These are phyloP conservation scores for Lithophane socia DNA, from an alignment of 2,888 invertebrate species.

Conservation along the genomic window DNA sequence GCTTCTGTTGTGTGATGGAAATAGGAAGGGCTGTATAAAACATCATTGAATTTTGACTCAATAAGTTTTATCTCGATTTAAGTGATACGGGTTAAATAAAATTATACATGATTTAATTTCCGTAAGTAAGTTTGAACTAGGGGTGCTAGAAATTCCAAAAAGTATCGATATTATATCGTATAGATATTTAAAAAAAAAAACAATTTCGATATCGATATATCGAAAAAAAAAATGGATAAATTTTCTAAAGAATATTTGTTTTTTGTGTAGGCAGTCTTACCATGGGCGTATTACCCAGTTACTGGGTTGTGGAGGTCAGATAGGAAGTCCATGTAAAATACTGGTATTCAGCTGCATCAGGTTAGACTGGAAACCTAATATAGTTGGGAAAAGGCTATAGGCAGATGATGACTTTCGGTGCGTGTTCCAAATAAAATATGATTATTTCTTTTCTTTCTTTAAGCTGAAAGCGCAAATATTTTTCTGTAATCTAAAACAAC, in stretches of 20 bases:
- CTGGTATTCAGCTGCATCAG: background rate
- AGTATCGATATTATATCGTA: too few species aligned
- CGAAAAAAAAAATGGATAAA: too few species aligned
- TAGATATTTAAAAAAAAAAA: too few species aligned
- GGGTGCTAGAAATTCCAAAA: too few species aligned
- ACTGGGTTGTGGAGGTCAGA: too few species aligned
- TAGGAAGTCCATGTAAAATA: background rate
- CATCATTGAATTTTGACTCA: background rate
- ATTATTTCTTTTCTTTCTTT: too few species aligned
- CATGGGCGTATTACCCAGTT: too few species aligned
- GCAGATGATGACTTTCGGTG: background rate
- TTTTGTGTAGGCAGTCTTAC: background rate
- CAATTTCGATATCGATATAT: too few species aligned
- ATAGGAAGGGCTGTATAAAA: background rate
- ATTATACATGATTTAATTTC: too few species aligned
- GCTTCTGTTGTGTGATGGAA: background rate
- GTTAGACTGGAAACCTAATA: background rate
- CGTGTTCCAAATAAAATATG: background rate
- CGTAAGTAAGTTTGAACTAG: too few species aligned
- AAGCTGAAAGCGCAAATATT: background rate
- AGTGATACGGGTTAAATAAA: too few species aligned
- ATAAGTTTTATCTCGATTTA: background rate
- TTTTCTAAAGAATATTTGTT: too few species aligned
- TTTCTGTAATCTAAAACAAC: constrained; percentile 9
- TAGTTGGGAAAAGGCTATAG: background rate